These are phyloP conservation scores for Peromyscus eremicus DNA, from an alignment of 2,797 vertebrate species.

Conservation along the genomic window DNA sequence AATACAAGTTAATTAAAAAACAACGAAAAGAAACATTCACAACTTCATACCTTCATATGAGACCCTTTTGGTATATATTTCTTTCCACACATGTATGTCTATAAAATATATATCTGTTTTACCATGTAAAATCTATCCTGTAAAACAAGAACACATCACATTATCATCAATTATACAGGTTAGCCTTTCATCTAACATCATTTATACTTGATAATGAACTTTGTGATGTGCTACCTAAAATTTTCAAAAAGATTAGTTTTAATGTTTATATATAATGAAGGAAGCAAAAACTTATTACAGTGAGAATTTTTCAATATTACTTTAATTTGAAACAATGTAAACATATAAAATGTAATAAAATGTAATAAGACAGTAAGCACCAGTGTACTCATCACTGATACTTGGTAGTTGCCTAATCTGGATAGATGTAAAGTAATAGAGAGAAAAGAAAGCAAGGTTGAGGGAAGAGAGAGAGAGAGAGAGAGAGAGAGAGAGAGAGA, in stretches of 20 bases:
- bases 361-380: background rate
- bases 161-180: background rate
- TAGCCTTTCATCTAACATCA: background rate
- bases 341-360: background rate
- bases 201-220: background rate
- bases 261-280: background rate
- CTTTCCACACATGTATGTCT: background rate
- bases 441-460: background rate
- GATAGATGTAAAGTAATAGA: background rate
- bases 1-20: constrained; percentile 19
- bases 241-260: background rate
- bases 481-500: no score
- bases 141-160: background rate
- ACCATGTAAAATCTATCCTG: background rate
- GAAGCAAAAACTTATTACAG: background rate
- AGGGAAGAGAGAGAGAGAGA: no score
- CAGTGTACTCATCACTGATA: background rate
- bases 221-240: constrained; percentile 27
- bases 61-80: background rate
- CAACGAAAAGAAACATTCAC: constrained; percentile 27
- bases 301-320: background rate
- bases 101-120: background rate
- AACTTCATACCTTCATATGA: background rate
- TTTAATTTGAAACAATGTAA: background rate
- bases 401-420: background rate